Conservation (phyloP, 2,113 vertebrate species). For the Ochotona curzoniae region DNA sequence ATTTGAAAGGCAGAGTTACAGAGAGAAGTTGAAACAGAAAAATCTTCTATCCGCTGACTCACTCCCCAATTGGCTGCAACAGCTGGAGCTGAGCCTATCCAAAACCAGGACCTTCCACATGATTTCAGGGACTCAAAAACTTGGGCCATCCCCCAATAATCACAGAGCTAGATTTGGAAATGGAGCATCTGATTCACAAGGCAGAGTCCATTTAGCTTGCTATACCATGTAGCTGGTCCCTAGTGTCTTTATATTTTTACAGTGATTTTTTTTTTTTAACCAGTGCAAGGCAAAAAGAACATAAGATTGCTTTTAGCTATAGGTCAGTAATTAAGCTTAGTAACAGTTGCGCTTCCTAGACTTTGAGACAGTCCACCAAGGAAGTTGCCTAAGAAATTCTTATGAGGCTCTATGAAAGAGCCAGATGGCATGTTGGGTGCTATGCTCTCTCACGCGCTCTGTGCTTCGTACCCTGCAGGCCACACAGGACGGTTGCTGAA, state of each 20-base stretch:
- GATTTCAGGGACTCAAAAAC: no score
- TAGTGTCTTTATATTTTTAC: not conserved
- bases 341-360: not conserved
- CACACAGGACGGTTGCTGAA: conserved; percentile 96
- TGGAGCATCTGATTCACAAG: no score
- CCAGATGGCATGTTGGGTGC: not conserved
- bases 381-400: not conserved
- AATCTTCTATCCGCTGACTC: no score
- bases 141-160: no score
- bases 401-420: no score
- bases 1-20: no score
- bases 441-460: not conserved
- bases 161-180: no score
- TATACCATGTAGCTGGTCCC: not conserved
- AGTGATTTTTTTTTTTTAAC: not conserved
- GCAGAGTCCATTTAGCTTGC: no score
- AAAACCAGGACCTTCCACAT: not conserved
- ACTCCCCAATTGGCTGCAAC: no score
- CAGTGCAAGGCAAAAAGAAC: not conserved
- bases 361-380: not conserved
- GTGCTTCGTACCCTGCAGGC: conserved; percentile 87
- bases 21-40: no score
- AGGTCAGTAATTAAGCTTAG: not conserved
- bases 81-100: no score
- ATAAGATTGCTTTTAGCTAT: not conserved